Base-by-base conservation (phyloP, 2,888 invertebrate genomes). In the Caenorhabditis sinica region DNA sequence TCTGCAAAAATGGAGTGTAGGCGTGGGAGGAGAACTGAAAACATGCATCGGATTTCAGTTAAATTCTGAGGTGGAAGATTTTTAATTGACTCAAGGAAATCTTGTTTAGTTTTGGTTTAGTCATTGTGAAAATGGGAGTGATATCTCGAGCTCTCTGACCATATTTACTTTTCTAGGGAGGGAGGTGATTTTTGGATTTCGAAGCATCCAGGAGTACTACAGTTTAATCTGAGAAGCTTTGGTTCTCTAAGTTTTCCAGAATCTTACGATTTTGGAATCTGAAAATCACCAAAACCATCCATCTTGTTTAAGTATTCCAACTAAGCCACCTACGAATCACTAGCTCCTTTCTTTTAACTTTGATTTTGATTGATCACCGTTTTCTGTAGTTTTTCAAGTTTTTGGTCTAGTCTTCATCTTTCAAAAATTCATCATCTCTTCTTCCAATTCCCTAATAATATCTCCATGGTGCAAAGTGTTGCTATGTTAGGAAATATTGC, bases 31-130 rank as follows among this genome's bases (percentile, higher is more conserved):
- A n/a, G n/a, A 65, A 43, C 45, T n/a, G 49, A 66, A 53, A 68
- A 68, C 68, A 68, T 33, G 68, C 33, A 68, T 68, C 68, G 30
- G 51, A 53, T 68, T 68, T 68, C 68, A 68, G 68, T 49, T n/a
- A n/a, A n/a, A n/a, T n/a, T n/a, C n/a, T n/a, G n/a, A n/a, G n/a
- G n/a, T n/a, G n/a, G n/a, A n/a, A n/a, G n/a, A n/a, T n/a, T 68
- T 36, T 66, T 49, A 33, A 33, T 4, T 33, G 33, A 33, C 8
- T 33, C 33, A 33, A 33, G 8, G 8, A 33, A 33, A 33, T 33
- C 33, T 33, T 45, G 3, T 20, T 45, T 45, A 49, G 43, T 61
- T 51, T 51, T 36, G 33, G 9, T 61, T 40, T 61, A 61, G 40
- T 40, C 25, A 23, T 63, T 23, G n/a, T n/a, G n/a, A n/a, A n/a